Evolutionary conservation across 1,140 invertebrate genomes (phyloP).

Genomic region (Temnothorax curvispinosus): DNA sequence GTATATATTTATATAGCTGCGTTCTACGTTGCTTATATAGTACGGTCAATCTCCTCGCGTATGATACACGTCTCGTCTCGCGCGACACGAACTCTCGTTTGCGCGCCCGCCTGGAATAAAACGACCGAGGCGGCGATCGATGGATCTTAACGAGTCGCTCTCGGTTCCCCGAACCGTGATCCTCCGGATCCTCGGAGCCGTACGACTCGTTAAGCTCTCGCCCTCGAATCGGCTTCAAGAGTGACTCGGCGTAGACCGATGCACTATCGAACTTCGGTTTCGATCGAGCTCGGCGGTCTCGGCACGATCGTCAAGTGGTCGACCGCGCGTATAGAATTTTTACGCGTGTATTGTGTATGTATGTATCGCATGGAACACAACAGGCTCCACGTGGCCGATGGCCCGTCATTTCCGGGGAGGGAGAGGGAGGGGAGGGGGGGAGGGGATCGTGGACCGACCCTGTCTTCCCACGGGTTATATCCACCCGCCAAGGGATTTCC

Average conservation of each 20-base stretch:
- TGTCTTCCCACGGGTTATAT: slow-evolving; percentile 24
- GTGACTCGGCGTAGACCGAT: slow-evolving; percentile 22
- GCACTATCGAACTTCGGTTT: slow-evolving; percentile 59
- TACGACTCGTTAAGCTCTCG: slow-evolving; percentile 37
- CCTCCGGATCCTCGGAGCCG: not conserved
- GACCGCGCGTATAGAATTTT: slow-evolving; percentile 12
- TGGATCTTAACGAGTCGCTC: slow-evolving; percentile 22
- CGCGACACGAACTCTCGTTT: slow-evolving; percentile 6
- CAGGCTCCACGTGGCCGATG: slow-evolving; percentile 19
- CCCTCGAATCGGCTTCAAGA: not conserved
- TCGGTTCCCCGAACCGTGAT: not conserved
- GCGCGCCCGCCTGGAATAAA: slow-evolving; percentile 25
- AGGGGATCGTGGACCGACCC: slow-evolving; percentile 8
- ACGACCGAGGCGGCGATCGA: slow-evolving; percentile 17
- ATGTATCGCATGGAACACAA: slow-evolving; percentile 29
- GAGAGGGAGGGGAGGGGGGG: not conserved
- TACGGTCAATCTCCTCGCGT: slow-evolving; percentile 24
- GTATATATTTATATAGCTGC: slow-evolving; percentile 56
- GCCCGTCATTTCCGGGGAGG: slow-evolving; percentile 25
- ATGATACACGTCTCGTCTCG: slow-evolving; percentile 43
- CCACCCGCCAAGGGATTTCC: slow-evolving; percentile 30
- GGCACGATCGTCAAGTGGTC: slow-evolving; percentile 45
- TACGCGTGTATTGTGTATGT: slow-evolving; percentile 25
- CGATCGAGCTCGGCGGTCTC: slow-evolving; percentile 23
- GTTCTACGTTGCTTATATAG: slow-evolving; percentile 50